Base-by-base conservation (phyloP, 2,888 invertebrate species). In the Napeogenes inachia region DNA sequence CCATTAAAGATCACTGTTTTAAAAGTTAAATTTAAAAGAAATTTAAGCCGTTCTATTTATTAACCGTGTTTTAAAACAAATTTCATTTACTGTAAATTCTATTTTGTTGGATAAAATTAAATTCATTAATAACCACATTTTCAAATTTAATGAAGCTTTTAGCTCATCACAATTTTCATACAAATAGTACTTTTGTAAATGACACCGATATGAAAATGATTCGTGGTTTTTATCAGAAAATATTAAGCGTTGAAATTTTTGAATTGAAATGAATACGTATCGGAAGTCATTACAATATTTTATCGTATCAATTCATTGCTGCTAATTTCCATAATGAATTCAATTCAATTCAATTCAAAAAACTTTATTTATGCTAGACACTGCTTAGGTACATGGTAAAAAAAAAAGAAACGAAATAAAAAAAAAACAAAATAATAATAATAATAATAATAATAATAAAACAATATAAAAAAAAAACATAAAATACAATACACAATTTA, bases 151-250 rank as follows among this genome's bases (percentile, higher is more conserved):
- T 47, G 47, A n/a, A 45, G 6, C 13, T 35, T 47, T 13, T 47
- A 47, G 6, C 13, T 13, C 13, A 35, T 13, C 13, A n/a, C 47
- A 47, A 47, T 56, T 46, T 57, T 57, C 47, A 54, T 53, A 45
- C 42, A 46, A 45, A 57, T 53, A 38, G 56, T 58, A 59, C 4
- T 50, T 56, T 64, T 60, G 59, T 64, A 62, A 62, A 67, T 64
- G 67, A 67, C 59, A 63, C 47, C 57, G 59, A 61, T 62, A 59
- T 62, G 58, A 62, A 64, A 64, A 65, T 64, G 57, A 65, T 59
- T 64, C 59, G 62, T 67, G 65, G 65, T 64, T 57, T 54, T 60
- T 50, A 50, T 50, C 12, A 50, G 30, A 30, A 30, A 30, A 50
- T 50, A 50, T 50, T 10, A 42, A 10, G 42, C 42, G 30, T 50